Conservation (phyloP, 2,888 invertebrate genomes). For the Plutella xylostella region DNA sequence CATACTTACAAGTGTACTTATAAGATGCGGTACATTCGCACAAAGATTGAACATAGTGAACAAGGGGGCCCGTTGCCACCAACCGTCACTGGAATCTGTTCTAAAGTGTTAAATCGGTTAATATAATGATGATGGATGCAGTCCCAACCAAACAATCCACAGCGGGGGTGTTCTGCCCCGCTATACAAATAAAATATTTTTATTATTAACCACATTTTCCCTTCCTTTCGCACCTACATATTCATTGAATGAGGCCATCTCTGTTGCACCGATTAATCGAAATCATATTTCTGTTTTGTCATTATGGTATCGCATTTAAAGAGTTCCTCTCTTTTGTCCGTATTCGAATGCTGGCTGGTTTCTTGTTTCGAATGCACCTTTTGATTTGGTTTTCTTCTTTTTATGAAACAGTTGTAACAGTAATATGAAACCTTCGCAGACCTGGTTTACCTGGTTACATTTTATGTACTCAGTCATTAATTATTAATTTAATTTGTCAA, state of each 20-base stretch:
- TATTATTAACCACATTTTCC: conserved; percentile 58
- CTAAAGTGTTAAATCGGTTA: conserved; percentile 71
- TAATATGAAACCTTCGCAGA: conserved; percentile 34
- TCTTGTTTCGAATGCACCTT: conserved; percentile 62
- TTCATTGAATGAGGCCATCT: conserved; percentile 33
- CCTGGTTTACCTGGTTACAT: conserved; percentile 24
- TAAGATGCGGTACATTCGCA: too few relatives aligned
- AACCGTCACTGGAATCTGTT: conserved; percentile 58
- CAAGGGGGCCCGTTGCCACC: conserved; percentile 27
- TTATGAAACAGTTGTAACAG: conserved; percentile 40
- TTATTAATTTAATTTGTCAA: neutral
- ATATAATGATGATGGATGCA: conserved; percentile 69
- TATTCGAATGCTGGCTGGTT: conserved; percentile 54
- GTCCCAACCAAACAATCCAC: conserved; percentile 63
- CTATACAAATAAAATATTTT: conserved; percentile 69
- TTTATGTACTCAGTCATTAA: conserved; percentile 19
- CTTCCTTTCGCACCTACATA: conserved; percentile 42
- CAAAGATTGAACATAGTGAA: neutral
- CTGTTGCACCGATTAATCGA: conserved; percentile 57
- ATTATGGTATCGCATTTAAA: conserved; percentile 66
- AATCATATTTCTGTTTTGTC: conserved; percentile 71
- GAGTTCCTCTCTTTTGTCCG: conserved; percentile 65
- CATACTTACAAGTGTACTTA: neutral
- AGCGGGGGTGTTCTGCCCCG: conserved; percentile 69
- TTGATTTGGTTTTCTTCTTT: conserved; percentile 42